phyloP scores from a whole-genome alignment of 2,113 vertebrate genomes.

The Atrichornis clamosus region DNA sequence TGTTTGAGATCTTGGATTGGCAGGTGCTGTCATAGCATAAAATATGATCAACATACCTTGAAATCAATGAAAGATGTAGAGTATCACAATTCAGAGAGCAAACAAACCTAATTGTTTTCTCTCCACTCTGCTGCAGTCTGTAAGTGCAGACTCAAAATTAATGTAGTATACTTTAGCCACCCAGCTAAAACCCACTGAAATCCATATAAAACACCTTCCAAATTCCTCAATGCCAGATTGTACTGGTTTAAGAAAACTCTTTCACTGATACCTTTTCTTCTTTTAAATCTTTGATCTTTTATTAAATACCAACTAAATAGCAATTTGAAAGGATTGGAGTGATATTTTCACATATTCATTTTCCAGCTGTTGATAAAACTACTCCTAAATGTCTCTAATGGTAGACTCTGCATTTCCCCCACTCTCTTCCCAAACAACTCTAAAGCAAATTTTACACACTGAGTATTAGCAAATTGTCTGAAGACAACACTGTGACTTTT shows the following conservation, averaged over 20 bases:
- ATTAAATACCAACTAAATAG: background rate
- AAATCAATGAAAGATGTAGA: background rate
- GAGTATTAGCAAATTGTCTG: background rate
- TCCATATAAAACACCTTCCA: conserved; percentile 52
- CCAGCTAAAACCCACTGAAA: conserved; percentile 57
- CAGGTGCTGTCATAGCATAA: background rate
- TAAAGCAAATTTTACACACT: background rate
- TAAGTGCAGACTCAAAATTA: conserved; percentile 33
- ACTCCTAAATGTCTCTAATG: background rate
- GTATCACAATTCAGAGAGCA: conserved; percentile 1
- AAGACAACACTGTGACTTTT: background rate
- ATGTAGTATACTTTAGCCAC: conserved; percentile 11
- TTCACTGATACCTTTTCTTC: background rate
- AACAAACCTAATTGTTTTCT: conserved; percentile 33
- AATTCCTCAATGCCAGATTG: conserved; percentile 8
- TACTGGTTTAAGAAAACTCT: background rate
- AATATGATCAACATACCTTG: background rate
- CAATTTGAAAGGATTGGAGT: background rate
- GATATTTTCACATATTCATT: background rate
- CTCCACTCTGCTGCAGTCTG: background rate
- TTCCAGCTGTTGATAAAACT: background rate
- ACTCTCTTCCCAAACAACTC: background rate
- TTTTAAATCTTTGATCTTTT: background rate
- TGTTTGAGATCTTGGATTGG: background rate
- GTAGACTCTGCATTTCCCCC: background rate